Evolutionary conservation across 2,888 invertebrate species (phyloP), one percentile per base, ranked within the genome.

Genomic region (Hypercompe scribonia): DNA sequence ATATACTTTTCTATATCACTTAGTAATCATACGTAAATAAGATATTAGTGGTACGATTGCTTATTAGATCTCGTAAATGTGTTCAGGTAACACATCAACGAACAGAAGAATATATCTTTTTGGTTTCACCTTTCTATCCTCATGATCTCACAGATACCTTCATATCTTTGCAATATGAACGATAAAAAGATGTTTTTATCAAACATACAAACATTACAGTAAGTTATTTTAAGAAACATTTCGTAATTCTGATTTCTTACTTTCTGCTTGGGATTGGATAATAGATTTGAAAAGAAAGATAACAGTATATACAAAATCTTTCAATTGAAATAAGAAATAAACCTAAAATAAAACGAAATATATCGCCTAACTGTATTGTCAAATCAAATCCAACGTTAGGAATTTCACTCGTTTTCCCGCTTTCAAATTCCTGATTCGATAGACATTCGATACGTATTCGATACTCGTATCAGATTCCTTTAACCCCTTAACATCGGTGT

Each of bases 401-500:
- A 70, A 73, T 66, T 73, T 70, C 18, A 66, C 46, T 46, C 50
- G 28, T 31, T 46, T 70, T 71, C 61, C 58, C 58, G 46, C 65
- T 58, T 76, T 77, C 74, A 71, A 76, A 78, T 74, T 76, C 77
- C 72, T 74, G 75, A 73, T 77, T 75, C 77, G 74, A 82, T 72
- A 78, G 77, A 70, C 58, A 78, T 73, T 71, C 74, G 77, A 79
- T 84, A 84, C 83, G 67, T 72, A 69, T 70, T 76, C 78, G 75
- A 78, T 79, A 73, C 77, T 71, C 71, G 68, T 73, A 76, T 70
- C 75, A 68, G 78, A 82, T 78, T 78, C 82, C 73, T 84, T 77
- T 68, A 75, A 50, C 71, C 75, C 77, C 68, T 69, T 65, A 68
- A 78, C 82, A 76, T 77, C 81, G 78, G 72, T 81, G 84, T 84